Evolutionary conservation across 1,140 invertebrate genomes (phyloP).

Genomic region (Drosophila varians): DNA sequence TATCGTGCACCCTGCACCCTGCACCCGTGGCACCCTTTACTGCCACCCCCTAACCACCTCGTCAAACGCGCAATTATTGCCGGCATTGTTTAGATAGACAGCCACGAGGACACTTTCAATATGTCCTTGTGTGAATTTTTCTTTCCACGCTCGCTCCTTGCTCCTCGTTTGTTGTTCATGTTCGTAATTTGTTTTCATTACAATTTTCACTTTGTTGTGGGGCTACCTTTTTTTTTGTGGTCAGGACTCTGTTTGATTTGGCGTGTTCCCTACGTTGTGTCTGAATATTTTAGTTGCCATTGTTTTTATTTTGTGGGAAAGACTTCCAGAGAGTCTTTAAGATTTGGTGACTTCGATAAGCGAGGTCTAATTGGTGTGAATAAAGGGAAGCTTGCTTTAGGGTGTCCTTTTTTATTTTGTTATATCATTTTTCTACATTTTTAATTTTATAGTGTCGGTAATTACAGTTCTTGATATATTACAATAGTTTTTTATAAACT

Average conservation of each 20-base stretch:
- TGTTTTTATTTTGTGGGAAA: slow-evolving; percentile 42
- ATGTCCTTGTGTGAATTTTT: slow-evolving; percentile 52
- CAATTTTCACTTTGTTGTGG: slow-evolving; percentile 66
- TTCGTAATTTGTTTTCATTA: slow-evolving; percentile 77
- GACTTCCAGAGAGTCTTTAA: slow-evolving; percentile 38
- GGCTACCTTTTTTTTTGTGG: slow-evolving; percentile 14
- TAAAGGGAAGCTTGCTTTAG: background rate
- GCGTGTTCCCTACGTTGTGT: slow-evolving; percentile 39
- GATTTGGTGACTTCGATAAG: slow-evolving; percentile 26
- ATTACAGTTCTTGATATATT: no score
- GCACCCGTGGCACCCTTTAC: slow-evolving; percentile 31
- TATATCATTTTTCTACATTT: no score
- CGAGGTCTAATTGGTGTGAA: slow-evolving; percentile 40
- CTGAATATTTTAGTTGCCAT: slow-evolving; percentile 35
- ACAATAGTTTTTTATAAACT: no score
- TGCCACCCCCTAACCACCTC: slow-evolving; percentile 12
- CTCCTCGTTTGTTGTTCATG: slow-evolving; percentile 42
- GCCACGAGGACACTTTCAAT: slow-evolving; percentile 64
- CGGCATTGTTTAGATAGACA: slow-evolving; percentile 73
- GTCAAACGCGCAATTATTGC: slow-evolving; percentile 79
- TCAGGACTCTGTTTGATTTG: slow-evolving; percentile 51
- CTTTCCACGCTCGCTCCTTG: slow-evolving; percentile 10
- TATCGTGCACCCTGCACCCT: slow-evolving; percentile 17
- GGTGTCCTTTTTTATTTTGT: background rate
- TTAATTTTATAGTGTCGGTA: no score